Base-by-base conservation (phyloP, 2,797 vertebrate species). In the Masticophis lateralis region DNA sequence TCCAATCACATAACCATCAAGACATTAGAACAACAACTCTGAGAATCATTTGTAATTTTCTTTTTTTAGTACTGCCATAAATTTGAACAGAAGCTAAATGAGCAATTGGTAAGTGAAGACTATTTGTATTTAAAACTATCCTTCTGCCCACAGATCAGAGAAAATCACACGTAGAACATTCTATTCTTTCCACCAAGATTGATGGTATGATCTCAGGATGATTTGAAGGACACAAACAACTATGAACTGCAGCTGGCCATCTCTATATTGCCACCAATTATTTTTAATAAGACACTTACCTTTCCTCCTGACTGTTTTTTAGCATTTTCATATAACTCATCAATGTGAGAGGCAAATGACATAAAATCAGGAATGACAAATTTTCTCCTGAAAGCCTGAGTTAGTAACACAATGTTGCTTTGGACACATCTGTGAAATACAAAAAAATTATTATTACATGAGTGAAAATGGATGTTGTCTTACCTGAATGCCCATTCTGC, bases 351-450 rank as follows among this genome's bases (percentile, higher is more conserved):
- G 89, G 98, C 98, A 97, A 99, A 99, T 0, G 99, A 98, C 98
- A 98, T 98, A 95, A 99, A 99, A 97, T 99, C 99, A 43, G 99
- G 99, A 98, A 99, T 99, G 95, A 99, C 99, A 95, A 99, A 99
- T 98, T 99, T 99, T 97, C 99, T 99, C 95, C 99, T 98, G 97
- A 99, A 99, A 89, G 99, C 99, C 98, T 99, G 99, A 61, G 99
- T 99, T 94, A 99, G 98, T 97, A 99, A 97, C 56, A 99, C 99
- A 61, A 99, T 99, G 98, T 99, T 99, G 98, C 99, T 99, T 95
- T 99, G 99, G 95, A 99, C 99, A 96, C 99, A 99, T 97, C 99
- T 99, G 95, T 60, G 93, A 94, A 96, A 95, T 87, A 86, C 94
- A 57, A 94, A 2, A 61, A 87, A 2, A 89, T 93, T 25, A 91